Evolutionary conservation across 1,140 invertebrate species (phyloP), one percentile per base, ranked within the genome.

Genomic region (Sycophaga agraensis): DNA sequence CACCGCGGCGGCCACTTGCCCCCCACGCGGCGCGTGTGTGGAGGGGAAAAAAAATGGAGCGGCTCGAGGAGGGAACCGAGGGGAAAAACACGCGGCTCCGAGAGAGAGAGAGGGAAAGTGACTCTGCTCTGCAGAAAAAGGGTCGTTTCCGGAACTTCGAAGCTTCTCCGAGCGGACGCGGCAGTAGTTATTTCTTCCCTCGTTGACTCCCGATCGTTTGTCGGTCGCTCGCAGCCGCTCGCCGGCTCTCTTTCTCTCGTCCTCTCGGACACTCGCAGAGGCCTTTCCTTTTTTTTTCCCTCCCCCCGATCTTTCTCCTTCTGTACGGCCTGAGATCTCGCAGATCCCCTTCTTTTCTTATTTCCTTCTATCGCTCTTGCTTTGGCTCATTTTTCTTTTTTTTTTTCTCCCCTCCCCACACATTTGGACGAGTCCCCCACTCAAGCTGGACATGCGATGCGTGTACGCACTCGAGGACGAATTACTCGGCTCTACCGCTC

Each of bases 111-210:
- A 39, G 35, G 16, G 46, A 31, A 35, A 35, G 2, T 51, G 26
- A 42, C 7, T 16, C 14, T 40, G 17, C 40, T 17, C 17, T 45
- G 48, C 26, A 57, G 61, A 57, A 63, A 57, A 63, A 63, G 53
- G 46, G 50, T 63, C 60, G 54, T 63, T 63, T 63, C 61, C 54
- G 61, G 54, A 58, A 63, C 57, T 63, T 63, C 54, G 48, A 28
- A 57, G 61, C 49, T 63, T 17, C 61, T 26, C 48, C 54, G 45
- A 49, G 53, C 45, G 46, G 11, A 42, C 45, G 35, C 34, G 28
- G 40, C 22, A 53, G 54, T 57, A 57, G 54, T 63, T 63, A 57
- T 50, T 63, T 63, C 54, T 57, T 58, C 61, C 61, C 61, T 51
- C 61, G 54, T 57, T 63, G 61, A 56, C 39, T 63, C 54, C 45